Evolutionary conservation across 2,113 vertebrate genomes (phyloP).

Genomic region (Xyliphius kryptos): DNA sequence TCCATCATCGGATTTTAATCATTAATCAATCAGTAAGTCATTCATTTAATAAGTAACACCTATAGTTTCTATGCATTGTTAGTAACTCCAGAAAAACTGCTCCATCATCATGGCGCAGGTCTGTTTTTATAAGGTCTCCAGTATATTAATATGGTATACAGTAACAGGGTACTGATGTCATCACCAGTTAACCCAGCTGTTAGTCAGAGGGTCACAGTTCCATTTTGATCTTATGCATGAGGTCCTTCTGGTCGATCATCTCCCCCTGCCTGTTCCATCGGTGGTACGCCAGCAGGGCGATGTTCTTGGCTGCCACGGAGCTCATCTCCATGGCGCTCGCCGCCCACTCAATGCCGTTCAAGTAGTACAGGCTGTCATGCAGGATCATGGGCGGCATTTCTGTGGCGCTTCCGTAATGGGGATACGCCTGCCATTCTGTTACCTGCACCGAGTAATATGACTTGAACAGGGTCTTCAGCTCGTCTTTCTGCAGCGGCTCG

Average conservation of each 20-base stretch:
- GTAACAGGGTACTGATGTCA: not conserved
- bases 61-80: too few species aligned
- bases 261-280: slow-evolving; percentile 87
- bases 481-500: slow-evolving; percentile 70
- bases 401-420: slow-evolving; percentile 68
- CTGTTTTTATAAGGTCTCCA: too few species aligned
- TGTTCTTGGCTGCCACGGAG: slow-evolving; percentile 89
- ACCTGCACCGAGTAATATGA: slow-evolving; percentile 96
- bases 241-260: slow-evolving; percentile 92
- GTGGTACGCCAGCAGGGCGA: slow-evolving; percentile 89
- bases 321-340: slow-evolving; percentile 94
- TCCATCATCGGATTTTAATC: too few species aligned
- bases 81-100: too few species aligned
- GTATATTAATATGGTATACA: not conserved
- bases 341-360: slow-evolving; percentile 87
- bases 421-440: slow-evolving; percentile 81
- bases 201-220: slow-evolving; percentile 72
- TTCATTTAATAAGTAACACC: too few species aligned
- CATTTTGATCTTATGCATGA: slow-evolving; percentile 95
- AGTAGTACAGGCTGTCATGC: slow-evolving; percentile 87
- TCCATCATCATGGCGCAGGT: too few species aligned
- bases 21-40: too few species aligned
- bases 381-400: slow-evolving; percentile 76
- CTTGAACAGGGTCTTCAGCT: slow-evolving; percentile 92
- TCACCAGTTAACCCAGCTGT: too few species aligned